These are phyloP conservation scores for Poecilia velifera DNA, from an alignment of 2,797 vertebrate species.

Conservation along the genomic window DNA sequence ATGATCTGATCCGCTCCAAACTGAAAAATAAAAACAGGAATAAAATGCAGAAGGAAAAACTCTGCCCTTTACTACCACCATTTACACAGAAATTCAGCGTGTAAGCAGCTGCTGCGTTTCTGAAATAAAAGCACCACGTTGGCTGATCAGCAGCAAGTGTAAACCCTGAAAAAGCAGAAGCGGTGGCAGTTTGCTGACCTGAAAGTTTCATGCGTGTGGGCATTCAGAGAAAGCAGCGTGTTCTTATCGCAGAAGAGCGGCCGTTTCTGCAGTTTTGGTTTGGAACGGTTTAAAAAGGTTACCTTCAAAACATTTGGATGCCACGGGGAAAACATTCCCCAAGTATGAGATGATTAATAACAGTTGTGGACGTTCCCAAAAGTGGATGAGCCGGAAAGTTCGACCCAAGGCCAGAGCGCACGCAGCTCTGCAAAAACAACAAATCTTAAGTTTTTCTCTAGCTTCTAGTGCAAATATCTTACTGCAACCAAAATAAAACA, in stretches of 20 bases:
- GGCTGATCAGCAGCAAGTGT: neutral
- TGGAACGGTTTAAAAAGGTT: neutral
- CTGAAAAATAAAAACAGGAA: neutral
- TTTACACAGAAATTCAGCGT: neutral
- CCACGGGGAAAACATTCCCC: neutral
- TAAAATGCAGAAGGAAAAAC: neutral
- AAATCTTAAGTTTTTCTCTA: too few relatives aligned
- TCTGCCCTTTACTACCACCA: neutral
- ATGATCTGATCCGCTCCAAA: neutral
- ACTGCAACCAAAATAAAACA: too few relatives aligned
- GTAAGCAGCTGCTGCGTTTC: neutral
- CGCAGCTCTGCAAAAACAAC: neutral
- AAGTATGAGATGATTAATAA: neutral
- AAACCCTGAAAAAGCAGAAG: neutral
- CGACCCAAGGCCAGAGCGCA: neutral
- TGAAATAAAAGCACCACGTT: neutral
- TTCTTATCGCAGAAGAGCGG: neutral
- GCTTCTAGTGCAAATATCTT: too few relatives aligned
- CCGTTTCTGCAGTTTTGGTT: neutral
- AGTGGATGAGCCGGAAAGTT: neutral
- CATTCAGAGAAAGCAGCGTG: neutral
- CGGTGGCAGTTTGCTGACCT: neutral
- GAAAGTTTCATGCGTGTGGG: neutral
- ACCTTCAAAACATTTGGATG: neutral
- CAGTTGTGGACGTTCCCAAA: neutral